Percentiles rank a stretch among this genome's conserved stretches.
Conservation (phyloP, 2,797 vertebrate genomes). For the Pseudochaenichthys georgianus region DNA sequence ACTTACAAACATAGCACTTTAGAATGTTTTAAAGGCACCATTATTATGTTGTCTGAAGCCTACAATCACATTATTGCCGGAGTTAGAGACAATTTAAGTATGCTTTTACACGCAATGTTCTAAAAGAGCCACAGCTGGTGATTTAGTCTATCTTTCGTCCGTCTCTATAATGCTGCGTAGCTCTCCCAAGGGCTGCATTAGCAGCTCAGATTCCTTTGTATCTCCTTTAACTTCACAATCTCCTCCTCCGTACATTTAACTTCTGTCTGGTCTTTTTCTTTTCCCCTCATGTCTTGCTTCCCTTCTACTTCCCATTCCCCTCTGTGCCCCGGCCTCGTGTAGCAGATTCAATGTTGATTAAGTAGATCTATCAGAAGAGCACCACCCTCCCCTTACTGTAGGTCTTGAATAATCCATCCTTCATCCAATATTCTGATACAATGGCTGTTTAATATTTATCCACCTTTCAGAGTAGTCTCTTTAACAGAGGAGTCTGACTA, state of each 20-base stretch:
- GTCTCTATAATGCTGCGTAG: constrained; percentile 49
- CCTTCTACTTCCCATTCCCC: constrained; percentile 25
- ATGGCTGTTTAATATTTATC: constrained; percentile 53
- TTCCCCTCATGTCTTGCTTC: constrained; percentile 16
- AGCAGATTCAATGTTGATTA: constrained; percentile 73
- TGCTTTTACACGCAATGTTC: constrained; percentile 46
- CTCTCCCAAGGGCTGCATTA: constrained; percentile 53
- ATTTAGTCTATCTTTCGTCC: constrained; percentile 58
- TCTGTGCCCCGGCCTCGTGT: constrained; percentile 24
- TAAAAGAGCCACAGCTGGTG: constrained; percentile 34
- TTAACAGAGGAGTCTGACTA: constrained; percentile 18
- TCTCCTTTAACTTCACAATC: constrained; percentile 57
- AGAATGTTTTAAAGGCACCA: constrained; percentile 41
- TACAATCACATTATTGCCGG: constrained; percentile 43
- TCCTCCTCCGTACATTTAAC: constrained; percentile 38
- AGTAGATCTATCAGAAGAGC: constrained; percentile 56
- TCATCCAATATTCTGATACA: constrained; percentile 62
- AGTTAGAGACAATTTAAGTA: constrained; percentile 45
- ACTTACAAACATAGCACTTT: constrained; percentile 39
- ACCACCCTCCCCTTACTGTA: constrained; percentile 34
- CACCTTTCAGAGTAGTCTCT: constrained; percentile 26
- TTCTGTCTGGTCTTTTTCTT: constrained; percentile 38
- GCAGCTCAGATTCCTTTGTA: constrained; percentile 51
- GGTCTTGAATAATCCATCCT: constrained; percentile 64
- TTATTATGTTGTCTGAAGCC: constrained; percentile 57